Evolutionary conservation across 1,140 invertebrate species (phyloP), one percentile per base, ranked within the genome.

Genomic region (Diorhabda sublineata): DNA sequence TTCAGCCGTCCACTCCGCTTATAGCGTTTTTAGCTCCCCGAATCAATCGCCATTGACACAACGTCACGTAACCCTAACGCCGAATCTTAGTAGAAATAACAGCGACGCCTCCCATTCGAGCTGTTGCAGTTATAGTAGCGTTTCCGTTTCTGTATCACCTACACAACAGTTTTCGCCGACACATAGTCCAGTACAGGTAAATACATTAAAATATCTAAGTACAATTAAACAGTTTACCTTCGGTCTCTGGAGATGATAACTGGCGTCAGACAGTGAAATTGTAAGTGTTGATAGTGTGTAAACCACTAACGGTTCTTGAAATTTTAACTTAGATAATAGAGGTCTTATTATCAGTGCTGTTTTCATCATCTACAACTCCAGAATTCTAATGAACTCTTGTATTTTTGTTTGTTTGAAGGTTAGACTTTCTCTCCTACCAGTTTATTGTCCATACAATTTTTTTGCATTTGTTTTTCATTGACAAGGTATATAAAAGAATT

Each of bases 1-100:
- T 79, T 93, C 91, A 56, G 92, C 92, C 70, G 92, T 93, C 75
- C 93, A 94, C 84, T 95, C 92, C 71, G 92, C 90, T 73, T 95
- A 94, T 77, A 89, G 87, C 70, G 88, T 90, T 26, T 89, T 89
- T 78, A 89, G 87, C 81, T 94, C 91, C 69, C 94, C 92, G 41
- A 94, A 91, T 66, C 93, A 94, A 73, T 92, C 90, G 75, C 93
- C 93, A 2, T 86, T 93, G 5, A 92, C 92, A 7, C 91, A 92
- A n/a, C 85, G 92, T 3, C 93, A 94, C 77, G 85, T 88, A 62
- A 85, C 86, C 8, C 85, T 92, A 69, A 95, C 92, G 42, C 93
- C 93, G 26, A 80, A 79, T 91, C 91, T 8, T 82, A 95, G 71
- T 92, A 91, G 94, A 44, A 95, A 95, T 81, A 96, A 95, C 82